These are phyloP conservation scores for Drosophila subpulchrella DNA, from an alignment of 1,140 invertebrate genomes.

Conservation along the genomic window DNA sequence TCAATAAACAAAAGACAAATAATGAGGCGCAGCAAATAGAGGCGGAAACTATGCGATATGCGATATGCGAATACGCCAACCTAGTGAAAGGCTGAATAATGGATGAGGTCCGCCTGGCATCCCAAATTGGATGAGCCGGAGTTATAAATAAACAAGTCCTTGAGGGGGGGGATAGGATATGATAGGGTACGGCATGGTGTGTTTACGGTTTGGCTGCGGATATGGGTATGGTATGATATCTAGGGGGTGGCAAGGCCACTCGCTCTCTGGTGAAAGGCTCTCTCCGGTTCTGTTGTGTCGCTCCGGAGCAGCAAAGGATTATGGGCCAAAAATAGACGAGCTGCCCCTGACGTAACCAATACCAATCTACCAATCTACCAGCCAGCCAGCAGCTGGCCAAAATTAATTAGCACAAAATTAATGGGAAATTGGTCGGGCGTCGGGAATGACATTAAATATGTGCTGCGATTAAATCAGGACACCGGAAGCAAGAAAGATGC, in stretches of 20 bases:
- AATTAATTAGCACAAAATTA: slow-evolving; percentile 60
- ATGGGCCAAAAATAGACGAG: slow-evolving; percentile 51
- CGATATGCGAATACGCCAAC: slow-evolving; percentile 10
- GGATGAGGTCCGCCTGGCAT: slow-evolving; percentile 44
- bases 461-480: slow-evolving; percentile 46
- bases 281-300: slow-evolving; percentile 5
- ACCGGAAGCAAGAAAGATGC: slow-evolving; percentile 5
- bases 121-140: slow-evolving; percentile 27
- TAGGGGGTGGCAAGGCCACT: slow-evolving; percentile 36
- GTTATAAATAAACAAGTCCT: slow-evolving; percentile 50
- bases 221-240: background rate
- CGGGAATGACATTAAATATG: slow-evolving; percentile 54
- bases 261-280: background rate
- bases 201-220: too few species aligned
- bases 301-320: slow-evolving; percentile 43
- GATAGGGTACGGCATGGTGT: background rate
- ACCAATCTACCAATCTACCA: background rate
- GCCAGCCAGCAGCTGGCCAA: slow-evolving; percentile 16
- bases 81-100: slow-evolving; percentile 33
- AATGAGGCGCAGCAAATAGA: slow-evolving; percentile 6
- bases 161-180: background rate
- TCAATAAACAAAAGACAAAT: slow-evolving; percentile 45
- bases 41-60: slow-evolving; percentile 28
- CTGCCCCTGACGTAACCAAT: slow-evolving; percentile 53
- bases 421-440: slow-evolving; percentile 34